Evolutionary conservation across 2,113 vertebrate species (phyloP).

Genomic region (Myrmecophaga tridactyla): DNA sequence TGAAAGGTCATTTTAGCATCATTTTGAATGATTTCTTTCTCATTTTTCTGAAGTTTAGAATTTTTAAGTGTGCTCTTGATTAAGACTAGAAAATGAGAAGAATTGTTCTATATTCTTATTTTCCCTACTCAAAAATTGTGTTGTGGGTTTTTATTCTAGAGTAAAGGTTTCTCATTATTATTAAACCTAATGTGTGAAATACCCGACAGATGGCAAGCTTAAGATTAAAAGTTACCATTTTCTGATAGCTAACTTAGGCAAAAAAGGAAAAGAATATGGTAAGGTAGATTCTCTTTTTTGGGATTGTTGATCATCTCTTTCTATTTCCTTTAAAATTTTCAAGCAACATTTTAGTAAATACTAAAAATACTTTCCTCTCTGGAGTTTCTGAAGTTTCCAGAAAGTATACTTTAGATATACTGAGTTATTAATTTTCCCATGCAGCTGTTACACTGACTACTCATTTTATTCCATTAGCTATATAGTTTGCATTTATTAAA

Average conservation of each 20-base stretch:
- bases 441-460: conserved; percentile 26
- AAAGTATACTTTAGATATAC: conserved; percentile 21
- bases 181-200: not conserved
- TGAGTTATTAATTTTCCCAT: conserved; percentile 33
- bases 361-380: not conserved
- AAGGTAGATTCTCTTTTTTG: not conserved
- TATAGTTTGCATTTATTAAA: conserved; percentile 61
- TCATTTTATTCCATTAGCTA: conserved; percentile 61
- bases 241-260: not conserved
- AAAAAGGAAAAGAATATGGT: not conserved
- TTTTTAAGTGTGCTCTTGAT: not conserved
- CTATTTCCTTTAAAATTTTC: conserved; percentile 17
- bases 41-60: not conserved
- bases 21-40: not conserved
- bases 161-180: not conserved
- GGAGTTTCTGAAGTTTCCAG: conserved; percentile 32
- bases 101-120: not conserved
- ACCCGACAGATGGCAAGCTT: not conserved
- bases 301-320: not conserved
- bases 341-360: not conserved
- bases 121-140: not conserved
- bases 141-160: not conserved
- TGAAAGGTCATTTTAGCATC: not conserved
- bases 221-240: not conserved
- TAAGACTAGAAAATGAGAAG: not conserved